Evolutionary conservation across 2,888 invertebrate species (phyloP).

Genomic region (Epinotia ramella): DNA sequence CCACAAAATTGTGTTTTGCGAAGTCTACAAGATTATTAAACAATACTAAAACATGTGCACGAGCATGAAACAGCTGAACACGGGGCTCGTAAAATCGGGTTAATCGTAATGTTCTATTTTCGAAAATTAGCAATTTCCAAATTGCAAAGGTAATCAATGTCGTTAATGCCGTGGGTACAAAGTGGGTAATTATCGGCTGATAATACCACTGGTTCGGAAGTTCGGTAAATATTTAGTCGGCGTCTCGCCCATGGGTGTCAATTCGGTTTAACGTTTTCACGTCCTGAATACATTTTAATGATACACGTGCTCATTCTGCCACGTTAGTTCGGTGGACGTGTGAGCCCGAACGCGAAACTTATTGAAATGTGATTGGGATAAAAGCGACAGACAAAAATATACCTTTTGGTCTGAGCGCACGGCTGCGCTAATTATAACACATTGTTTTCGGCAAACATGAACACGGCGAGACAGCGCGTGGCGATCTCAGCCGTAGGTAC

Average conservation of each 20-base stretch:
- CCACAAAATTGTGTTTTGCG: neutral
- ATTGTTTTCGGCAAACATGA: conserved; percentile 53
- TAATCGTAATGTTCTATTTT: conserved; percentile 34
- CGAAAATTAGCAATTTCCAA: conserved; percentile 31
- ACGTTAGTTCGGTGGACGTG: neutral
- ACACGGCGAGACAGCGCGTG: conserved; percentile 45
- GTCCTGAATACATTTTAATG: neutral
- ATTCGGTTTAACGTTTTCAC: neutral
- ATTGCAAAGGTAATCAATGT: conserved; percentile 30
- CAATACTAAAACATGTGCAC: neutral
- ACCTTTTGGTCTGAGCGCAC: conserved; percentile 13
- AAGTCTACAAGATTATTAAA: neutral
- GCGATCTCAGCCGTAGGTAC: conserved; percentile 8
- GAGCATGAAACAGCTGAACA: conserved; percentile 13
- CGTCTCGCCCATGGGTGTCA: conserved; percentile 25
- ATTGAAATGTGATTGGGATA: neutral
- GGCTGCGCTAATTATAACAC: conserved; percentile 52
- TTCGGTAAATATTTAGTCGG: conserved; percentile 44
- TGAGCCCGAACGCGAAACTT: neutral
- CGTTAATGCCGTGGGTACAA: conserved; percentile 33
- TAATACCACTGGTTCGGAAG: conserved; percentile 30
- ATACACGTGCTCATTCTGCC: neutral
- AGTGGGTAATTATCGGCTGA: conserved; percentile 32
- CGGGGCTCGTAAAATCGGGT: conserved; percentile 30
- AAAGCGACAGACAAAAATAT: neutral